phyloP scores from a whole-genome alignment of 2,888 invertebrate genomes.

The Leptopilina syphax region DNA sequence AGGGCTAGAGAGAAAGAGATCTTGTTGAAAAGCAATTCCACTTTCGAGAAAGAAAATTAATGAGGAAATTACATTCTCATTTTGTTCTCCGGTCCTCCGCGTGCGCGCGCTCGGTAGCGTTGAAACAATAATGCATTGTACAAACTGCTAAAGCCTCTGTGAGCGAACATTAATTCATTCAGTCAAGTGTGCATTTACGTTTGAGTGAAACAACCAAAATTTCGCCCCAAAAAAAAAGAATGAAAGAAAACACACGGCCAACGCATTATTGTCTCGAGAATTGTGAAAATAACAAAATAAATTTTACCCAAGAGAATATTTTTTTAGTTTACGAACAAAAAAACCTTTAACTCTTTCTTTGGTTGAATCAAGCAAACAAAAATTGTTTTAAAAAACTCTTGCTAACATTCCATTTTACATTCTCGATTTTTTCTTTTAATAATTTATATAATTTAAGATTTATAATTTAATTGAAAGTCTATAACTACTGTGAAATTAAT shows the following conservation, averaged over 20 bases:
- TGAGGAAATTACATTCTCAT: slow-evolving; percentile 30
- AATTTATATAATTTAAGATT: no score
- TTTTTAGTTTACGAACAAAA: no score
- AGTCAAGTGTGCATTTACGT: slow-evolving; percentile 31
- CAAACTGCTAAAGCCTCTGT: slow-evolving; percentile 5
- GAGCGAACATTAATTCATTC: slow-evolving; percentile 14
- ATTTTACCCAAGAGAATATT: no score
- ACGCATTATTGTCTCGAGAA: not conserved
- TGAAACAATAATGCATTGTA: slow-evolving; percentile 35
- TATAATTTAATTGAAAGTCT: no score
- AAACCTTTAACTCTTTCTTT: no score
- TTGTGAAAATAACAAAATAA: not conserved
- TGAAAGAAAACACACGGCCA: not conserved
- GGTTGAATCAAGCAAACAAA: no score
- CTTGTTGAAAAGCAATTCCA: slow-evolving; percentile 30
- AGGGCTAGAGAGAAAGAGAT: not conserved
- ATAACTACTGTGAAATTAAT: no score
- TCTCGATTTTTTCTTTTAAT: no score
- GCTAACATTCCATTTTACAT: no score
- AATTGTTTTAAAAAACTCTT: no score
- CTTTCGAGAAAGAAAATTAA: slow-evolving; percentile 32
- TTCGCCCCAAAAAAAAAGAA: not conserved
- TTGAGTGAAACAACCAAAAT: slow-evolving; percentile 18
- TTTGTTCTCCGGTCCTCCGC: not conserved
- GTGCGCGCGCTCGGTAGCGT: not conserved